Base-by-base conservation (phyloP, 2,888 invertebrate genomes). In the Nyleta sp. region DNA sequence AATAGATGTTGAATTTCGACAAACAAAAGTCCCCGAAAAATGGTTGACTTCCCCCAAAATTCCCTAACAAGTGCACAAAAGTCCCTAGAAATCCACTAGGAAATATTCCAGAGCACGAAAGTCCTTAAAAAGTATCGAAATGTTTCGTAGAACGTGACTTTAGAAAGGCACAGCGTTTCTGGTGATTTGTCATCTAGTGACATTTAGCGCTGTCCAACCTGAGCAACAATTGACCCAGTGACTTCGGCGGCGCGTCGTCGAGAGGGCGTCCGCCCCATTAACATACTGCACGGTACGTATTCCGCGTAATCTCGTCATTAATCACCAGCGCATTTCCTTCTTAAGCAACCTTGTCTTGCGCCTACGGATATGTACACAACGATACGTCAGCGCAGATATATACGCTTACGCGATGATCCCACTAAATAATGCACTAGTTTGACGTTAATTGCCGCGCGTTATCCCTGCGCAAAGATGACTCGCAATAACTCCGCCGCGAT, bases 311-410 rank as follows among this genome's bases (percentile, higher is more conserved):
- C 77, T 72, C 52, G 72, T 70, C 68, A 80, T 81, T 78, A 81
- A 80, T 81, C 79, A 80, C 77, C 57, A 42, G 52, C 50, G 77
- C 74, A 33, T 57, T 78, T 81, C 75, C 79, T 78, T 80, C 75
- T 78, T 78, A 71, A 78, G 78, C 65, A 73, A 72, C 55, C 81
- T 68, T 57, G 68, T 50, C 53, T 67, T 28, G 67, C 38, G 68
- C 62, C 73, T 64, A 68, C 64, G 68, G 73, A 40, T 75, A 35
- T 75, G 60, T 71, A 65, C 72, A 60, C 68, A 64, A 62, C 71
- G 55, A 62, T 64, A 70, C 59, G 65, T 70, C 59, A 50, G 38
- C 40, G 53, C 59, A 33, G 52, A 65, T 53, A 46, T 33, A 65
- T 33, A 44, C 40, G 53, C 44, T 60, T 44, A 28, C 17, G 64